Percentiles rank a stretch among this genome's conserved stretches.
phyloP scores from a whole-genome alignment of 2,797 vertebrate species.

The Limnodromus scolopaceus region DNA sequence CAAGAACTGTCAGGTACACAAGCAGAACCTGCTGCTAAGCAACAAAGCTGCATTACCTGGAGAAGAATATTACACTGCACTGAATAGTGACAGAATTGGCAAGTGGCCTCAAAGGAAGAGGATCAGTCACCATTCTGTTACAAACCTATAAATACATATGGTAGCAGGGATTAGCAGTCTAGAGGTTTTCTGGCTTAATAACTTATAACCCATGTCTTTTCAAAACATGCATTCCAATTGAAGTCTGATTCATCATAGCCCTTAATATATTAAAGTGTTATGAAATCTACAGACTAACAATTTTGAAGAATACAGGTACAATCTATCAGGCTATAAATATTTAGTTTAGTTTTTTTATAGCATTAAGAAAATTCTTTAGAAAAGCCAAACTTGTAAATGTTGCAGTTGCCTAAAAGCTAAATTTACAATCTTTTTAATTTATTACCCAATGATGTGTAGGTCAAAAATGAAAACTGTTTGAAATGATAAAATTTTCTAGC shows the following conservation, averaged over 20 bases:
- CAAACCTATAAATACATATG: slow-evolving; percentile 24
- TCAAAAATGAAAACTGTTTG: not conserved
- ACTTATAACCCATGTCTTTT: slow-evolving; percentile 7
- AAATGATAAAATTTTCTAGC: not conserved
- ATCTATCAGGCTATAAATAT: slow-evolving; percentile 3
- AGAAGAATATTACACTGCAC: slow-evolving; percentile 7
- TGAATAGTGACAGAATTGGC: slow-evolving; percentile 26
- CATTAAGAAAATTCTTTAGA: not conserved
- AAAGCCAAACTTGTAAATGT: slow-evolving; percentile 9
- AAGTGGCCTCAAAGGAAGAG: slow-evolving; percentile 52
- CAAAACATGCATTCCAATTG: slow-evolving; percentile 48
- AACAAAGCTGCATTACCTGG: slow-evolving; percentile 51
- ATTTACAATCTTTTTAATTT: slow-evolving; percentile 13
- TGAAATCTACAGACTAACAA: not conserved
- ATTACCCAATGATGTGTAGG: not conserved
- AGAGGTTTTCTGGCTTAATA: slow-evolving; percentile 44
- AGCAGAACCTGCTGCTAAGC: slow-evolving; percentile 64
- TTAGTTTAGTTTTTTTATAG: slow-evolving; percentile 24
- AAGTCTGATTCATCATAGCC: not conserved
- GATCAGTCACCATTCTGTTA: slow-evolving; percentile 40
- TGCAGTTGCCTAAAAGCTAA: not conserved
- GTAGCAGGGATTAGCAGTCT: slow-evolving; percentile 41
- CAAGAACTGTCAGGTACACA: not conserved
- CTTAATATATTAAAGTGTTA: slow-evolving; percentile 61
- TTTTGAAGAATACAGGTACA: slow-evolving; percentile 32